These are phyloP conservation scores for Bathybates hornii DNA, from an alignment of 2,113 vertebrate genomes.

Conservation along the genomic window DNA sequence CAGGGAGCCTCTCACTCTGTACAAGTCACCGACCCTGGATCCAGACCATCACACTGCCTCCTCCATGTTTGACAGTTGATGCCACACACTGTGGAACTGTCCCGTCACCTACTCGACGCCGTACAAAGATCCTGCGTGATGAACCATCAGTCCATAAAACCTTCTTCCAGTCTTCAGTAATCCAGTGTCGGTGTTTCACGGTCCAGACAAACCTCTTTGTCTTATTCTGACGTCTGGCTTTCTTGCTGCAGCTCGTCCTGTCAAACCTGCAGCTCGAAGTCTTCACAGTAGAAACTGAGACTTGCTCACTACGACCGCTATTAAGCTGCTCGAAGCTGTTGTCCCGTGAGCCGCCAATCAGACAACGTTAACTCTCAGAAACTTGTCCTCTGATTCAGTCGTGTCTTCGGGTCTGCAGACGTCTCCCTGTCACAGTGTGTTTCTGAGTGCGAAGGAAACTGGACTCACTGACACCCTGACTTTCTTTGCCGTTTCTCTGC, in stretches of 20 bases:
- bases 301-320: accelerated
- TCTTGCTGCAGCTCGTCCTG: not conserved
- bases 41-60: not conserved
- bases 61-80: not conserved
- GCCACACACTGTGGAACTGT: not conserved
- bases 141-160: not conserved
- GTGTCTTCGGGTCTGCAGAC: not conserved
- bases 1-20: not conserved
- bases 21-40: not conserved
- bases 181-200: not conserved
- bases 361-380: not conserved
- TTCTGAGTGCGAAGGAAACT: not conserved
- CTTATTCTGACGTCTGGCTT: accelerated
- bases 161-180: not conserved
- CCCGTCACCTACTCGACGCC: accelerated
- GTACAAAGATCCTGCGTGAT: not conserved
- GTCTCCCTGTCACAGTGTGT: not conserved
- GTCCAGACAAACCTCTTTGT: accelerated
- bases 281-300: not conserved
- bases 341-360: not conserved
- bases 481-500: not conserved
- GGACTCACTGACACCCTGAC: not conserved
- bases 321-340: not conserved
- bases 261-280: not conserved
- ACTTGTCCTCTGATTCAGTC: not conserved